phyloP scores from a whole-genome alignment of 1,140 invertebrate genomes.

The Meteorus sp. region DNA sequence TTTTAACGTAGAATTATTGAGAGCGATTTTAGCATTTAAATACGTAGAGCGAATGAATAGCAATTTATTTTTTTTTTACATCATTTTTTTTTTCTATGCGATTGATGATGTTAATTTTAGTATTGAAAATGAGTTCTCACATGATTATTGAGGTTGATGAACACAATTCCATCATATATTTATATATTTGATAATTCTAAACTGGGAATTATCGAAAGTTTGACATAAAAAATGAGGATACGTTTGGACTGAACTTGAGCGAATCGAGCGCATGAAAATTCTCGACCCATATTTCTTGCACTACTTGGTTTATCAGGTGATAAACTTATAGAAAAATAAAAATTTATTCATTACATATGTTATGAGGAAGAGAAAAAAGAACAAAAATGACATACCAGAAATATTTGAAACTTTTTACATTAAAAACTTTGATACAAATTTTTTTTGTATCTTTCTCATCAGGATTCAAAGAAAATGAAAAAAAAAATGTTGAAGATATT shows the following conservation, averaged over 20 bases:
- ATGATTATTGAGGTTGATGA: background rate
- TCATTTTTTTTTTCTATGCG: background rate
- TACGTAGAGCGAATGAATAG: background rate
- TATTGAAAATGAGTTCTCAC: too few relatives aligned
- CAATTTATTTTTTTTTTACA: background rate
- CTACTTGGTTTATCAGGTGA: conserved; percentile 6
- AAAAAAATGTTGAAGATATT: too few relatives aligned
- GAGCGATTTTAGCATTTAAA: conserved; percentile 2
- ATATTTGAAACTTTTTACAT: too few relatives aligned
- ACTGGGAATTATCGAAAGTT: conserved; percentile 23
- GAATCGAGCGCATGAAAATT: conserved; percentile 24
- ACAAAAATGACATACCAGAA: too few relatives aligned
- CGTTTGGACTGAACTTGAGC: conserved; percentile 5
- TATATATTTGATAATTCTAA: too few relatives aligned
- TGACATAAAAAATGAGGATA: conserved; percentile 8
- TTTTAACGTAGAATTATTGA: too few relatives aligned
- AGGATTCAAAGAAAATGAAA: too few relatives aligned
- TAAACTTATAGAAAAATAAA: background rate
- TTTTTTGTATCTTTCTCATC: too few relatives aligned
- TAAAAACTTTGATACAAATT: too few relatives aligned
- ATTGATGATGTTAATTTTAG: too few relatives aligned
- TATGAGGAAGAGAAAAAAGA: too few relatives aligned
- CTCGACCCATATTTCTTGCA: conserved; percentile 20
- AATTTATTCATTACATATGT: background rate
- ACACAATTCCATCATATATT: background rate